Evolutionary conservation across 2,888 invertebrate genomes (phyloP).

Genomic region (Thalpophila matura): DNA sequence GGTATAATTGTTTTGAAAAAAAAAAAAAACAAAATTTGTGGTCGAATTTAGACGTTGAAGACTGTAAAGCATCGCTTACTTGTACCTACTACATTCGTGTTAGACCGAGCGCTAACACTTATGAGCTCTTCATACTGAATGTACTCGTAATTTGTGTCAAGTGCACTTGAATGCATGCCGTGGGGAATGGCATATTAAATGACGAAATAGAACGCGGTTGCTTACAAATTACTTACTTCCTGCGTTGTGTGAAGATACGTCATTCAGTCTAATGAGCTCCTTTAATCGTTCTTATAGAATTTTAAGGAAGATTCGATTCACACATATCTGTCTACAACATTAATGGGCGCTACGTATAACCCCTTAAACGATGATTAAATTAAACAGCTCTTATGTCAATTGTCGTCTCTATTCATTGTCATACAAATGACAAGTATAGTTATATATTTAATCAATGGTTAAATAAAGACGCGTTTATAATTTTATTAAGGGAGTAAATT

Average conservation of each 20-base stretch:
- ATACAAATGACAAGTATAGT: too few relatives aligned
- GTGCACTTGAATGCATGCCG: slow-evolving; percentile 9
- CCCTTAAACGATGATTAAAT: too few relatives aligned
- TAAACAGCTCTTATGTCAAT: too few relatives aligned
- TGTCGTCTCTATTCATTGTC: too few relatives aligned
- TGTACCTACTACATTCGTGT: slow-evolving; percentile 21
- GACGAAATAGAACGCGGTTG: slow-evolving; percentile 13
- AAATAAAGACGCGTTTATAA: too few relatives aligned
- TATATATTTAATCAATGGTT: too few relatives aligned
- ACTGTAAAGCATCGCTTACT: slow-evolving; percentile 22
- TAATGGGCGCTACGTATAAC: background rate
- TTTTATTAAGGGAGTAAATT: too few relatives aligned
- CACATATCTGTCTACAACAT: slow-evolving; percentile 26
- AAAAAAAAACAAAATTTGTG: slow-evolving; percentile 20
- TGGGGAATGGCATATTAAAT: slow-evolving; percentile 11
- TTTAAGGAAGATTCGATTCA: slow-evolving; percentile 34
- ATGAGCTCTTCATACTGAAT: slow-evolving; percentile 25
- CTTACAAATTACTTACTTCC: slow-evolving; percentile 48
- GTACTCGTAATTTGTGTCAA: slow-evolving; percentile 3
- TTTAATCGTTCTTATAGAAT: slow-evolving; percentile 13
- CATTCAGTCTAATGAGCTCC: slow-evolving; percentile 18
- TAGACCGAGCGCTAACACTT: slow-evolving; percentile 15
- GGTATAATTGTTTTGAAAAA: too few relatives aligned
- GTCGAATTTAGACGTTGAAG: slow-evolving; percentile 10
- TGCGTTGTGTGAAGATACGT: slow-evolving; percentile 10